phyloP scores from a whole-genome alignment of 2,113 vertebrate genomes.

The Phylloscopus trochiloides region DNA sequence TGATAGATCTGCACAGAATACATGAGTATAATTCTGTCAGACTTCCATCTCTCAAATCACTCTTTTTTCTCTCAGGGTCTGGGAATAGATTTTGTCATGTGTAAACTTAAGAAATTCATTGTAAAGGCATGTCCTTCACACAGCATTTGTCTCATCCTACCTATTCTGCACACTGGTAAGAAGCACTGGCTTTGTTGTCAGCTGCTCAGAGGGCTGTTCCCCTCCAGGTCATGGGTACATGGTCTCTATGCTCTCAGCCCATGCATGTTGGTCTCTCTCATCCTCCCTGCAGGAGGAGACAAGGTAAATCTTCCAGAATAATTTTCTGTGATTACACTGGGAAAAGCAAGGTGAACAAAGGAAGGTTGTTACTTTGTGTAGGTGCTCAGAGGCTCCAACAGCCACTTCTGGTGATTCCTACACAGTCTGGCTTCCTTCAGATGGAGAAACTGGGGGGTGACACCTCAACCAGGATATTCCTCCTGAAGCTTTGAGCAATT shows the following conservation, averaged over 20 bases:
- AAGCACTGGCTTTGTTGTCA: not conserved
- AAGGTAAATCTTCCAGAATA: not conserved
- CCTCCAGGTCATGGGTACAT: fast-evolving
- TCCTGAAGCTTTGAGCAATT: not conserved
- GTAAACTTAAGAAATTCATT: not conserved
- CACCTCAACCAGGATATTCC: not conserved
- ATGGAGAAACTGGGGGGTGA: not conserved
- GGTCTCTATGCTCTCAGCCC: not conserved
- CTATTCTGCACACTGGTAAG: not conserved
- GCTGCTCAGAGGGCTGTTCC: not conserved
- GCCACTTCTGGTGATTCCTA: not conserved
- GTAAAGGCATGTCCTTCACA: not conserved
- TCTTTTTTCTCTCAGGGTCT: not conserved
- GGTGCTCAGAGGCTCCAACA: not conserved
- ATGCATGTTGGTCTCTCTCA: not conserved
- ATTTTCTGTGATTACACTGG: not conserved
- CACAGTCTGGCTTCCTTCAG: not conserved
- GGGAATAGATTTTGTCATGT: not conserved
- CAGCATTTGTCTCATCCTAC: not conserved
- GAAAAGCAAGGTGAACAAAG: not conserved
- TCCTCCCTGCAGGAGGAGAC: not conserved
- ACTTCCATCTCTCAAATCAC: not conserved
- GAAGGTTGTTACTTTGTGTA: not conserved
- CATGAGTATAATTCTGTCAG: not conserved
- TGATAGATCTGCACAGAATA: not conserved